Evolutionary conservation across 2,888 invertebrate species (phyloP).

Genomic region (Allolobophora icterica): DNA sequence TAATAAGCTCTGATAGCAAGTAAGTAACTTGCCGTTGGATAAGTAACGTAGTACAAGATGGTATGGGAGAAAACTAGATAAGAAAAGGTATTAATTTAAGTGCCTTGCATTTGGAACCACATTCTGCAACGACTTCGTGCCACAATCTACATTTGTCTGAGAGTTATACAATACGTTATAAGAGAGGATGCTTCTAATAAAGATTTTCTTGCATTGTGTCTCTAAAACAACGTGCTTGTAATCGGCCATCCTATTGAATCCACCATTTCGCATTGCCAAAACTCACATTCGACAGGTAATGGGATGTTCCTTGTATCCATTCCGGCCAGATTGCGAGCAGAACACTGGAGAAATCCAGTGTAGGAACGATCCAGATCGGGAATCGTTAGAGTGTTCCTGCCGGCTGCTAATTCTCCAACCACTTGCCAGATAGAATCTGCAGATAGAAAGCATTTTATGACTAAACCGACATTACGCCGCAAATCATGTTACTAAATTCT

Average conservation of each 20-base stretch:
- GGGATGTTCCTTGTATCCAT: not conserved
- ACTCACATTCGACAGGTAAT: slow-evolving; percentile 30
- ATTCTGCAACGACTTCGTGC: too few relatives aligned
- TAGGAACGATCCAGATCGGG: slow-evolving; percentile 14
- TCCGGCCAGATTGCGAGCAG: slow-evolving; percentile 29
- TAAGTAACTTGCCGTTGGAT: too few relatives aligned
- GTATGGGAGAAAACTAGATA: too few relatives aligned
- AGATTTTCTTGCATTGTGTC: not conserved
- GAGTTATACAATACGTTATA: too few relatives aligned
- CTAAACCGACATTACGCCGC: not conserved
- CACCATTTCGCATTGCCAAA: not conserved
- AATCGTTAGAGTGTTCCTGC: slow-evolving; percentile 28
- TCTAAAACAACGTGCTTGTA: too few relatives aligned
- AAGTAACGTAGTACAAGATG: too few relatives aligned
- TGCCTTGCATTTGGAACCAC: too few relatives aligned
- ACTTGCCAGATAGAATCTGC: slow-evolving; percentile 30
- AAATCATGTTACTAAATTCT: not conserved
- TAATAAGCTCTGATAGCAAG: too few relatives aligned
- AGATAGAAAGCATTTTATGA: not conserved
- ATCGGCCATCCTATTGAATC: not conserved
- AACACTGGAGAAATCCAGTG: slow-evolving; percentile 30
- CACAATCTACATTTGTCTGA: too few relatives aligned
- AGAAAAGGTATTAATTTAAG: too few relatives aligned
- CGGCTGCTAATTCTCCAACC: slow-evolving; percentile 31
- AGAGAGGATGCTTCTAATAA: too few relatives aligned